Percentiles rank a stretch among this genome's conserved stretches.
Evolutionary conservation across 1,140 invertebrate genomes (phyloP).

Genomic region (Chrysoperla carnea): DNA sequence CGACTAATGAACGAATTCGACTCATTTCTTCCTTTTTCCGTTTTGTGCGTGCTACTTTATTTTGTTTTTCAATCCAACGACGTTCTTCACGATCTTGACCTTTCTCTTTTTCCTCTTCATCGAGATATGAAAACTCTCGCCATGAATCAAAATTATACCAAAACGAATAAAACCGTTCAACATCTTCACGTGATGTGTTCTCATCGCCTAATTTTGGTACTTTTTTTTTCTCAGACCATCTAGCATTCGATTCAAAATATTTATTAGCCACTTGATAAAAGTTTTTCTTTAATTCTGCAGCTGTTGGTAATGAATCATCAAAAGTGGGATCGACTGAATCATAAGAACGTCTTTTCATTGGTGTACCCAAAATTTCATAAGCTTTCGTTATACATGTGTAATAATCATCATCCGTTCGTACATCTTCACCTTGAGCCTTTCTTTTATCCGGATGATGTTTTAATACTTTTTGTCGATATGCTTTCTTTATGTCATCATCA

Average conservation of each 20-base stretch:
- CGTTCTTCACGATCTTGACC: constrained; percentile 90
- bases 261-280: constrained; percentile 65
- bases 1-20: constrained; percentile 74
- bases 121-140: constrained; percentile 97
- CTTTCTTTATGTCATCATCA: constrained; percentile 83
- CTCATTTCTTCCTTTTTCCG: constrained; percentile 94
- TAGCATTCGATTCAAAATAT: constrained; percentile 72
- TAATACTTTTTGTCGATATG: constrained; percentile 82
- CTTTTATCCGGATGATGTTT: constrained; percentile 97
- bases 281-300: constrained; percentile 58
- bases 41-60: constrained; percentile 77
- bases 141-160: constrained; percentile 98
- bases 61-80: constrained; percentile 95
- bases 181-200: constrained; percentile 46
- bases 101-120: constrained; percentile 97
- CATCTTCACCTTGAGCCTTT: constrained; percentile 68
- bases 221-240: constrained; percentile 81
- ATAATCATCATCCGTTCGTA: constrained; percentile 80
- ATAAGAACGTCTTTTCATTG: constrained; percentile 68
- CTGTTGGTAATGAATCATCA: constrained; percentile 70
- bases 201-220: constrained; percentile 74
- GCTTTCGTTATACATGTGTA: constrained; percentile 99
- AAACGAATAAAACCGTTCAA: constrained; percentile 75
- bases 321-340: constrained; percentile 94
- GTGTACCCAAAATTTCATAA: constrained; percentile 76